A percentile compares a stretch with the other conserved stretches of the same genome.
phyloP scores from a whole-genome alignment of 2,888 invertebrate species.

The Drosophila leonis region DNA sequence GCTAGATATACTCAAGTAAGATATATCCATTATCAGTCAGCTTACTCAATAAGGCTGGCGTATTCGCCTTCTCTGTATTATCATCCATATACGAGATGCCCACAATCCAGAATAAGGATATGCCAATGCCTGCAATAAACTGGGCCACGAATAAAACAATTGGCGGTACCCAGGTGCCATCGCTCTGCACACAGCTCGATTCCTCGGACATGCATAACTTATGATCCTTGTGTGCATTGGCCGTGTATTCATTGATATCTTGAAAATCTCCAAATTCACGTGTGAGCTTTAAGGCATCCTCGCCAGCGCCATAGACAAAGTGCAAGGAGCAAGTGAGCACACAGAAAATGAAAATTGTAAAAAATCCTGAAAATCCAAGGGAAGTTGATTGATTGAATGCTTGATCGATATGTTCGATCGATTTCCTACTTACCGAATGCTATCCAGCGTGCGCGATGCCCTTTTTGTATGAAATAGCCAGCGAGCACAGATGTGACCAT shows the following conservation, averaged over 20 bases:
- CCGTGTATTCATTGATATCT: conserved; percentile 79
- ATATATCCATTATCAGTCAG: not conserved
- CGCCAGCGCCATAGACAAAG: conserved; percentile 89
- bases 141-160: conserved; percentile 89
- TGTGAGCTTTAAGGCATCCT: conserved; percentile 88
- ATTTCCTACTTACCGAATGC: conserved; percentile 85
- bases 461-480: conserved; percentile 89
- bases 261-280: conserved; percentile 86
- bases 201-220: conserved; percentile 51
- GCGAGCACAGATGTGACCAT: conserved; percentile 88
- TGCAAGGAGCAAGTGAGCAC: conserved; percentile 89
- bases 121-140: conserved; percentile 89
- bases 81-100: conserved; percentile 91
- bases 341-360: conserved; percentile 88
- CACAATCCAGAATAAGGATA: conserved; percentile 89
- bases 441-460: conserved; percentile 91
- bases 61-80: conserved; percentile 89
- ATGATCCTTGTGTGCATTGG: conserved; percentile 12
- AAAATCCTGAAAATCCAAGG: conserved; percentile 83
- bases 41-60: conserved; percentile 89
- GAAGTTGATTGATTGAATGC: not conserved
- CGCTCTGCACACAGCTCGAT: conserved; percentile 36
- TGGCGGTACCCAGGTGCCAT: conserved; percentile 86
- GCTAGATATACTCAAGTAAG: not conserved
- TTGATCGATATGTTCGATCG: too few species aligned